These are phyloP conservation scores for Anisognathus igniventris DNA, from an alignment of 2,797 vertebrate genomes.

Conservation along the genomic window DNA sequence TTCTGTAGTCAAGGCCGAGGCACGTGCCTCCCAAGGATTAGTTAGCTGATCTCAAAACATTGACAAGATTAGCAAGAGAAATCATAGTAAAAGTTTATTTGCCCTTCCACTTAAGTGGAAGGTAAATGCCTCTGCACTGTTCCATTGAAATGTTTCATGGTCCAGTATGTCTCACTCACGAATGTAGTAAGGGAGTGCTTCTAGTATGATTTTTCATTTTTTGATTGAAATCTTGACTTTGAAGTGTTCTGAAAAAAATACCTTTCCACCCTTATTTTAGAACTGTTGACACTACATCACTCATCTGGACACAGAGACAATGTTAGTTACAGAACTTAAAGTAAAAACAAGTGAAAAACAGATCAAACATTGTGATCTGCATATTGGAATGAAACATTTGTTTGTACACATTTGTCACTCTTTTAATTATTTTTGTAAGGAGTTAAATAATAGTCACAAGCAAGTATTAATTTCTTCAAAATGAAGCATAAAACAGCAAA, in stretches of 20 bases:
- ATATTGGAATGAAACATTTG: not conserved
- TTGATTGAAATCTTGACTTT: not conserved
- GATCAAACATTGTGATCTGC: not conserved
- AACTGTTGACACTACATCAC: not conserved
- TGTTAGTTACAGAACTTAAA: not conserved
- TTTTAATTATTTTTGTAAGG: not conserved
- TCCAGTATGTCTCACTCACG: not conserved
- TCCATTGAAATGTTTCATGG: not conserved
- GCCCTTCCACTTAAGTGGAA: not conserved
- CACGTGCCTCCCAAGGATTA: not conserved
- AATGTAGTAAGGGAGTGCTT: not conserved
- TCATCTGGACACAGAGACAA: not conserved
- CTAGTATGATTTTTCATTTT: not conserved
- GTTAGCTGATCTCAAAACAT: not conserved
- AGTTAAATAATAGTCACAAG: not conserved
- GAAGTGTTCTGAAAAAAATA: not conserved
- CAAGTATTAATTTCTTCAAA: not conserved
- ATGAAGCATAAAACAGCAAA: not conserved
- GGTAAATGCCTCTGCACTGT: not conserved
- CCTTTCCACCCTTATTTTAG: not conserved
- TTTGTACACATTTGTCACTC: not conserved
- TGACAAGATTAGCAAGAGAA: not conserved
- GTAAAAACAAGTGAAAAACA: not conserved
- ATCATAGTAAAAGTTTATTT: not conserved
- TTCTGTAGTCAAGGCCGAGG: not conserved